Evolutionary conservation across 2,888 invertebrate species (phyloP).

Genomic region (Desoria tigrina): DNA sequence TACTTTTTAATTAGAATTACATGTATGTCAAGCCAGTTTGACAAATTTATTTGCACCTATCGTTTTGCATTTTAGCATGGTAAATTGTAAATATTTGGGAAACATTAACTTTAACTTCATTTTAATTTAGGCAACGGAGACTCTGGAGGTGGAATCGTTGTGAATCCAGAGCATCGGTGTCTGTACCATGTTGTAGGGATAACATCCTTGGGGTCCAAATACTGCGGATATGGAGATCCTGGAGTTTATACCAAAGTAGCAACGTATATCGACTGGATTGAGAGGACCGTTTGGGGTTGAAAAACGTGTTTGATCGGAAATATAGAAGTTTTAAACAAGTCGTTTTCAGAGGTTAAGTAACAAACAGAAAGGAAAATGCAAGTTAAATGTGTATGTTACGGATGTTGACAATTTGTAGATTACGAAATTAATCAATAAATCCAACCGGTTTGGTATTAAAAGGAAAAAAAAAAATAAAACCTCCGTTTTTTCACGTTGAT

Average conservation of each 20-base stretch:
- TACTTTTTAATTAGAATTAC: not conserved
- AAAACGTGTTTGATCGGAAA: too few species aligned
- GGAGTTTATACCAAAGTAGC: conserved; percentile 48
- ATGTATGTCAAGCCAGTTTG: not conserved
- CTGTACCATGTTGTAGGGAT: conserved; percentile 45
- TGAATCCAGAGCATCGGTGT: conserved; percentile 30
- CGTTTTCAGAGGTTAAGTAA: too few species aligned
- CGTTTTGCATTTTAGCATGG: too few species aligned
- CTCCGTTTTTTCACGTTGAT: too few species aligned
- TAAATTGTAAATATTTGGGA: not conserved
- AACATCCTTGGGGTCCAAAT: conserved; percentile 38
- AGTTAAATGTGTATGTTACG: too few species aligned
- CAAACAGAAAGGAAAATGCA: too few species aligned
- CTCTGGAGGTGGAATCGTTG: conserved; percentile 33
- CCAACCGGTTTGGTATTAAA: too few species aligned
- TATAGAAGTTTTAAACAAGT: too few species aligned
- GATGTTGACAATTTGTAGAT: too few species aligned
- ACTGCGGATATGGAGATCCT: conserved; percentile 48
- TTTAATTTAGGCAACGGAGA: conserved; percentile 20
- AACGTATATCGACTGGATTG: conserved; percentile 47
- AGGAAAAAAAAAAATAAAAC: too few species aligned
- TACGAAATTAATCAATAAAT: too few species aligned
- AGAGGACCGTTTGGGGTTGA: conserved; percentile 40
- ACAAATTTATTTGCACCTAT: too few species aligned
- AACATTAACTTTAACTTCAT: not conserved